Evolutionary conservation across 2,113 vertebrate genomes (phyloP), one percentile per base, ranked within the genome.

Genomic region (Daubentonia madagascariensis): DNA sequence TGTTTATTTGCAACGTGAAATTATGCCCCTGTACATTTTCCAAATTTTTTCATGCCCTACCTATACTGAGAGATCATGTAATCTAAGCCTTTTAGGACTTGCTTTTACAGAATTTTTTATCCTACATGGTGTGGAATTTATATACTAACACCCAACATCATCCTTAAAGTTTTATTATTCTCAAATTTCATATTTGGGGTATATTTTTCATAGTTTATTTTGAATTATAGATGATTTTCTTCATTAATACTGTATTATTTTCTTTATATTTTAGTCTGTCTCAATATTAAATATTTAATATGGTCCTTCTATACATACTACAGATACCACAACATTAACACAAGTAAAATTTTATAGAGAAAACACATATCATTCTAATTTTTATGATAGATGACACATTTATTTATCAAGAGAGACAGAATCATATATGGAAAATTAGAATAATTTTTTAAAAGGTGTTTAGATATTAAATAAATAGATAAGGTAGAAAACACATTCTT

Each of bases 361-460:
- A 1, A 5, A 61, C 1, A 65, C 2, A 48, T 54, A 73, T 50
- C 40, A 4, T 90, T 86, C 72, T 70, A n/a, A 65, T 92, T 88
- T 84, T 54, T 85, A 40, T 92, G 3, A 52, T 73, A 5, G 78
- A 61, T 68, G 48, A 25, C 16, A 79, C 3, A 72, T 25, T 88
- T 43, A 13, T 86, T 88, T 12, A 48, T 37, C 30, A 50, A 94
- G 9, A 92, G 40, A 96, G 68, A 9, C 5, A 95, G 6, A 89
- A 73, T 70, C 12, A 85, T 88, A 93, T 59, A 75, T 40, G 6
- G 52, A 65, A 67, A 91, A 70, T 43, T 84, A 75, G 91, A 48
- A 28, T 11, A 68, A 96, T 72, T 75, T 95, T 89, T 84, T 79
- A 88, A 65, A 95, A 68, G 40, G 3, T 28, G 85, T 85, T 96